Evolutionary conservation across 1,140 invertebrate species (phyloP).

Genomic region (Drosophila ercepeae): DNA sequence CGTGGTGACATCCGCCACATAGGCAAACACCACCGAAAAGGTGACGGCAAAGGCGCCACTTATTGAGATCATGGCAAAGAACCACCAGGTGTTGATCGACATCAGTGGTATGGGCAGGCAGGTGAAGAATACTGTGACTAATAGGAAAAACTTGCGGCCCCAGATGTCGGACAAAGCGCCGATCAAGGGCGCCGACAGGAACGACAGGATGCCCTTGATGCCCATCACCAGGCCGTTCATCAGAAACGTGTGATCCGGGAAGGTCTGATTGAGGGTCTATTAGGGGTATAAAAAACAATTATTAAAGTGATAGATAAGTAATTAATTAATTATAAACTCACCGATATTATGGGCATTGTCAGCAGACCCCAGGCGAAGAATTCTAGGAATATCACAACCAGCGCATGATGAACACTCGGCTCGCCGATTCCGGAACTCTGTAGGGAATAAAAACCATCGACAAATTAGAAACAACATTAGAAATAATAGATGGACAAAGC

Average conservation of each 20-base stretch:
- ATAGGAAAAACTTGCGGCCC: slow-evolving; percentile 98
- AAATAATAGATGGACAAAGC: slow-evolving; percentile 7
- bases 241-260: slow-evolving; percentile 99
- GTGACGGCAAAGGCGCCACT: slow-evolving; percentile 99
- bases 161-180: slow-evolving; percentile 98
- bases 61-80: slow-evolving; percentile 99
- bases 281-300: slow-evolving; percentile 33
- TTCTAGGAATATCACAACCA: slow-evolving; percentile 99
- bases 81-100: slow-evolving; percentile 99
- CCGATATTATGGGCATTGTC: slow-evolving; percentile 98
- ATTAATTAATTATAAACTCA: slow-evolving; percentile 84
- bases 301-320: background rate
- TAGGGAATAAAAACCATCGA: slow-evolving; percentile 24
- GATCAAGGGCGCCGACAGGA: slow-evolving; percentile 97
- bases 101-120: slow-evolving; percentile 99
- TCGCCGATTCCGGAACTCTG: slow-evolving; percentile 93
- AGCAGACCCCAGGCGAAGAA: slow-evolving; percentile 99
- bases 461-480: slow-evolving; percentile 8
- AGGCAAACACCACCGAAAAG: slow-evolving; percentile 99
- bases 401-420: slow-evolving; percentile 98
- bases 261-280: slow-evolving; percentile 96
- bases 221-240: slow-evolving; percentile 99
- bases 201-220: slow-evolving; percentile 98
- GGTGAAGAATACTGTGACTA: slow-evolving; percentile 99
- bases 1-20: slow-evolving; percentile 99